phyloP scores from a whole-genome alignment of 2,797 vertebrate species.

The Peromyscus melanophrys region DNA sequence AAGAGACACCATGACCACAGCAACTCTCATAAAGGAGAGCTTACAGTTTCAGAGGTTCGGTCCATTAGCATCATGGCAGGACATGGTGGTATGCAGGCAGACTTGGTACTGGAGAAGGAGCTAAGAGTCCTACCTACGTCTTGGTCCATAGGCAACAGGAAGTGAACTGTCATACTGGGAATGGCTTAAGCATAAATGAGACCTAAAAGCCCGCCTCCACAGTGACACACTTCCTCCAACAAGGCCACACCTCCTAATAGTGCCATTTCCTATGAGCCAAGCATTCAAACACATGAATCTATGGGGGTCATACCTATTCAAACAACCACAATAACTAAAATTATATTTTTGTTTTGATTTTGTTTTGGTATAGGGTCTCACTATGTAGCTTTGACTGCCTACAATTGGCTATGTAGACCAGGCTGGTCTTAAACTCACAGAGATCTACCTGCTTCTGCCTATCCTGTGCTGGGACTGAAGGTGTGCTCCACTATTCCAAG shows the following conservation, averaged over 20 bases:
- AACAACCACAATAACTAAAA: not conserved
- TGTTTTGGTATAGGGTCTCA: not conserved
- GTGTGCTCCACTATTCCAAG: not conserved
- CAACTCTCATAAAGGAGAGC: not conserved
- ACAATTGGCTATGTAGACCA: not conserved
- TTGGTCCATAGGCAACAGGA: not conserved
- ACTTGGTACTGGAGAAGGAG: not conserved
- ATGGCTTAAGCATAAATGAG: not conserved
- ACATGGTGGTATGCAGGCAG: not conserved
- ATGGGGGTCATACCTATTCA: not conserved
- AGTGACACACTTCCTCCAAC: not conserved
- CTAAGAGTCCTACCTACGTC: not conserved
- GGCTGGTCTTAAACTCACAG: not conserved
- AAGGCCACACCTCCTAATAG: not conserved
- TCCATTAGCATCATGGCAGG: not conserved
- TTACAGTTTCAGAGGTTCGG: not conserved
- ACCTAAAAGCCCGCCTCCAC: not conserved
- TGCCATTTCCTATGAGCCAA: not conserved
- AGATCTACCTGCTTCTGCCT: not conserved
- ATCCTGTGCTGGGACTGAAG: not conserved
- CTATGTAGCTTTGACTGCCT: not conserved
- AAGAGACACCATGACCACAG: not conserved
- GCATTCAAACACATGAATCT: not conserved
- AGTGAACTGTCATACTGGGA: not conserved
- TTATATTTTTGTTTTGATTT: conserved; percentile 36